Evolutionary conservation across 2,888 invertebrate genomes (phyloP).

Genomic region (Drosophila pseudotakahashii): DNA sequence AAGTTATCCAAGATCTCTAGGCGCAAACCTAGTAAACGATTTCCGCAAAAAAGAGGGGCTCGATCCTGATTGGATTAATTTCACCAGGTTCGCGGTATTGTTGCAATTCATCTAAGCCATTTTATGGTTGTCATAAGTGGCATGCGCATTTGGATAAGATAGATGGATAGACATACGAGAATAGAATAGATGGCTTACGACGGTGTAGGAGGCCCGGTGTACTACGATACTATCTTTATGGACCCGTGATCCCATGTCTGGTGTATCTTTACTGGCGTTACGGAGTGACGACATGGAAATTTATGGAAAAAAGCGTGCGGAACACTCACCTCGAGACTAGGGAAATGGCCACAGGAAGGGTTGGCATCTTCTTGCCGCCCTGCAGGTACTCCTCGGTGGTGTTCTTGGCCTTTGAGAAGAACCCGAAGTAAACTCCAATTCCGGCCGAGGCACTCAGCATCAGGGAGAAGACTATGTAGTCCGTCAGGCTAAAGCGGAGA

Average conservation of each 20-base stretch:
- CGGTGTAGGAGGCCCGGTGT: conserved; percentile 4
- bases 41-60: conserved; percentile 23
- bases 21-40: neutral
- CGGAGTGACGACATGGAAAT: conserved; percentile 39
- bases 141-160: conserved; percentile 37
- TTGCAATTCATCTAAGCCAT: conserved; percentile 20
- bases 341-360: conserved; percentile 87
- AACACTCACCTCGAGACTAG: conserved; percentile 85
- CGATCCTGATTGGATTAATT: conserved; percentile 24
- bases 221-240: conserved; percentile 10
- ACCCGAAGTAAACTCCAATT: conserved; percentile 87
- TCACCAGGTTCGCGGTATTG: conserved; percentile 13
- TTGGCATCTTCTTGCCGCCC: conserved; percentile 86
- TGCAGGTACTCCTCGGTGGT: conserved; percentile 86
- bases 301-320: conserved; percentile 12
- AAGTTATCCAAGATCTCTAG: neutral
- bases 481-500: conserved; percentile 81
- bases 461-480: conserved; percentile 86
- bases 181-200: conserved; percentile 7
- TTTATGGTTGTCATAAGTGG: conserved; percentile 17
- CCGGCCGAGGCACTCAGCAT: conserved; percentile 86
- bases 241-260: neutral
- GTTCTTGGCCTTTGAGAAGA: conserved; percentile 85
- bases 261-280: neutral
- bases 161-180: conserved; percentile 10